Percentiles rank a stretch among this genome's conserved stretches.
phyloP scores from a whole-genome alignment of 64 coral and sea anemone species.

The Actinia tenebrosa region DNA sequence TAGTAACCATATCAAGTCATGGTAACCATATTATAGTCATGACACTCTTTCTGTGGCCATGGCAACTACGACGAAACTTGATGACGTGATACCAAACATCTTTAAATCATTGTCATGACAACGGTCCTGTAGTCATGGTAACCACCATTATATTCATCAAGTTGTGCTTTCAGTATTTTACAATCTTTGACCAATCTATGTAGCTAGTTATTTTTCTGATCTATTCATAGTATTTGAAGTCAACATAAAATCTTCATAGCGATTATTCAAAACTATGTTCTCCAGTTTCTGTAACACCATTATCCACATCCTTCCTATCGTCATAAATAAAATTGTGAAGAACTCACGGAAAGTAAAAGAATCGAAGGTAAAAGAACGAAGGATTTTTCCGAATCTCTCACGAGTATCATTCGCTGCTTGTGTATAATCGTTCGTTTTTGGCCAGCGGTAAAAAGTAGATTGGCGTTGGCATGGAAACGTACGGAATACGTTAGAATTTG shows the following conservation, averaged over 20 bases:
- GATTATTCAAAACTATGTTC: neutral
- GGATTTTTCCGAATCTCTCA: neutral
- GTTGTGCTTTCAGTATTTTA: no score
- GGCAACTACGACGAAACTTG: neutral
- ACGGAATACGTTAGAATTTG: neutral
- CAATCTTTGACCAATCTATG: neutral
- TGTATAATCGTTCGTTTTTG: neutral
- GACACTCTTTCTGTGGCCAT: neutral
- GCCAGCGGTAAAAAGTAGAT: neutral
- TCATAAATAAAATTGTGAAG: neutral
- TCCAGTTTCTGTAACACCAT: neutral
- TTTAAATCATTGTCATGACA: neutral
- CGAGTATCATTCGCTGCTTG: neutral
- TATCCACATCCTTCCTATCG: neutral
- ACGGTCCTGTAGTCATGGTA: neutral
- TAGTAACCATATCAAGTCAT: neutral
- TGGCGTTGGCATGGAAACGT: neutral
- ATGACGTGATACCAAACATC: no score
- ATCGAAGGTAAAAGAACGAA: neutral
- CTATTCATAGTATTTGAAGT: neutral
- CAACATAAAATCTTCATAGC: neutral
- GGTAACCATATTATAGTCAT: neutral
- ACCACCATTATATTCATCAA: neutral
- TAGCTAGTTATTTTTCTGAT: neutral
- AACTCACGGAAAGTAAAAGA: neutral